Base-by-base conservation (phyloP, 2,113 vertebrate species). In the Dipodomys stephensi region DNA sequence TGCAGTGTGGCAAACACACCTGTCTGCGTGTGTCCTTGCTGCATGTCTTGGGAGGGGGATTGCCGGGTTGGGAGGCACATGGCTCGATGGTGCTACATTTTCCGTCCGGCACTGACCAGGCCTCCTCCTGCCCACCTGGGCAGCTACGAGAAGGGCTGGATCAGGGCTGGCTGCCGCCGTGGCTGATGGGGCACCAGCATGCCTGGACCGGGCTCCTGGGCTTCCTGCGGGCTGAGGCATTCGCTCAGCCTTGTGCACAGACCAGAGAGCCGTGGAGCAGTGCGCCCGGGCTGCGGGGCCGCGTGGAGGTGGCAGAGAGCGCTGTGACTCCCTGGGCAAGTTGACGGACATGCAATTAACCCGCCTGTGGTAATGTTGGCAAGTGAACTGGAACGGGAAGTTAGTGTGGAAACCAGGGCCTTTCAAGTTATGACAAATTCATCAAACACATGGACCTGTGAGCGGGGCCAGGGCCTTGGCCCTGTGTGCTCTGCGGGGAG, bases 341-440 rank as follows among this genome's bases (percentile, higher is more conserved):
- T 4, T 91, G 97, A 95, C 22, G 87, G 94, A 96, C 84, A 3
- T 19, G 71, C 95, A 39, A 60, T 80, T 91, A 97, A 93, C 76
- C 91, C 16, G 91, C 92, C 94, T 92, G 95, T 49, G 96, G 97
- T 91, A 32, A 18, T 81, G 83, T 30, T 93, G 96, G 95, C 97
- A 86, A 28, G 30, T n/a, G 89, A 87, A 35, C 91, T 83, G 93
- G 93, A 95, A 86, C 96, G 79, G 96, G 94, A 97, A 97, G 96
- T 86, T 0, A 65, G 89, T 28, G 16, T 49, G 49, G 78, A 90
- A 96, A 93, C 89, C 71, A 81, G 57, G 12, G 35, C 94, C 91
- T 95, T 96, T 93, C 96, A 92, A 91, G 96, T 89, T 71, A 71
- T 87, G 96, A 95, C 96, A 92, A 25, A 97, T 23, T 85, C 95